A percentile compares a stretch with the other conserved stretches of the same genome.
These are phyloP conservation scores for Enteromius argenteus DNA, from an alignment of 2,797 vertebrate species.

Conservation along the genomic window DNA sequence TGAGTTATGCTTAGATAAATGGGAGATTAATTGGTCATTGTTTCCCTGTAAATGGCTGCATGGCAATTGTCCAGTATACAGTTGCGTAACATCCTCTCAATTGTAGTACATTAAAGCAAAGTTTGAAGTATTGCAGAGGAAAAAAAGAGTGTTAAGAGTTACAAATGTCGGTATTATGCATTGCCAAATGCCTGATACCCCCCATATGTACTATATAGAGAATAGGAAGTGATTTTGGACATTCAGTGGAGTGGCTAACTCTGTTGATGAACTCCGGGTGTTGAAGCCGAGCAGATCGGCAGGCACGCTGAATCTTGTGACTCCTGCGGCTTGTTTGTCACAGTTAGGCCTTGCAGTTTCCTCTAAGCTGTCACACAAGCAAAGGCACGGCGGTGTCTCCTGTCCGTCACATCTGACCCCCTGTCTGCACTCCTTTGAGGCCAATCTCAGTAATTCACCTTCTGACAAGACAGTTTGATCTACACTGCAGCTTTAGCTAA, in stretches of 20 bases:
- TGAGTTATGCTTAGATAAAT: conserved; percentile 50
- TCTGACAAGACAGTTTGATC: conserved; percentile 3
- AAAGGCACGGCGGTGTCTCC: conserved; percentile 16
- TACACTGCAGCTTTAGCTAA: neutral
- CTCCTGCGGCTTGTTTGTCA: conserved; percentile 46
- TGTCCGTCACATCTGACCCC: conserved; percentile 18
- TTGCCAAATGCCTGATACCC: neutral
- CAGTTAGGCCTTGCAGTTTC: conserved; percentile 60
- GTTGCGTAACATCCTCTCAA: conserved; percentile 10
- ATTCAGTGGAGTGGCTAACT: neutral
- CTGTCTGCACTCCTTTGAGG: conserved; percentile 5
- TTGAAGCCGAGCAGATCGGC: conserved; percentile 62
- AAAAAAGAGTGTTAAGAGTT: neutral
- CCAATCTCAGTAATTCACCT: neutral
- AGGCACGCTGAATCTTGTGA: conserved; percentile 50
- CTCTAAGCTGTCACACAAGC: conserved; percentile 42
- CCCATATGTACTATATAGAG: neutral
- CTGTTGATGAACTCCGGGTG: conserved; percentile 66
- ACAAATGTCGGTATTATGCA: neutral
- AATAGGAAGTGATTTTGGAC: neutral
- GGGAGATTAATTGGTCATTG: conserved; percentile 52
- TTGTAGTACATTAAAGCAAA: conserved; percentile 2
- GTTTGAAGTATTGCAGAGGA: neutral
- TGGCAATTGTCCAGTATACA: conserved; percentile 24
- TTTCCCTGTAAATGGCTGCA: conserved; percentile 35